phyloP scores from a whole-genome alignment of 2,113 vertebrate genomes.

The Trematocara nigrifrons region DNA sequence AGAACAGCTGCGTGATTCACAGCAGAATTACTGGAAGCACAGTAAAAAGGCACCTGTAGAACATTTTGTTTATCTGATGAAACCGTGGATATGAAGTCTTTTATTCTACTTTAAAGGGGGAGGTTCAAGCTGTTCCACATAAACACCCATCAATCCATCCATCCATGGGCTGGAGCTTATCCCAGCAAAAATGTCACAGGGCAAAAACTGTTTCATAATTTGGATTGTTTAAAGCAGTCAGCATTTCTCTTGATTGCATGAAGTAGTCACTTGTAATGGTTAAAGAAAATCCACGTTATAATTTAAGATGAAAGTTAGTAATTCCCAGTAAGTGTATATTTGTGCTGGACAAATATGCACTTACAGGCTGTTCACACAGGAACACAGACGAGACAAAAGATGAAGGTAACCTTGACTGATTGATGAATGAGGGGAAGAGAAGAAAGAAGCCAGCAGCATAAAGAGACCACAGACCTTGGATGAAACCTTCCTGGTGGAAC shows the following conservation, averaged over 20 bases:
- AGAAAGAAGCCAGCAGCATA: not conserved
- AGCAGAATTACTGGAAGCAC: not conserved
- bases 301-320: not conserved
- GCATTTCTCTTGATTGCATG: not conserved
- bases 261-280: not conserved
- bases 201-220: not conserved
- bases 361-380: not conserved
- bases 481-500: not conserved
- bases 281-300: not conserved
- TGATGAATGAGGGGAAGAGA: not conserved
- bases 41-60: not conserved
- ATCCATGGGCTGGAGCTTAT: not conserved
- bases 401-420: not conserved
- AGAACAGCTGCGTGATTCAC: not conserved
- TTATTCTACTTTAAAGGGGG: not conserved
- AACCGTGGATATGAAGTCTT: not conserved
- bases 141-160: not conserved
- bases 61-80: not conserved
- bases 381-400: not conserved
- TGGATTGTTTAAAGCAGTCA: not conserved
- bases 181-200: not conserved
- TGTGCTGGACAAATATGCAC: not conserved
- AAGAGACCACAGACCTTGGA: not conserved
- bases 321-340: not conserved
- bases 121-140: not conserved